Evolutionary conservation across 2,797 vertebrate genomes (phyloP).

Genomic region (Pseudochromis fuscus): DNA sequence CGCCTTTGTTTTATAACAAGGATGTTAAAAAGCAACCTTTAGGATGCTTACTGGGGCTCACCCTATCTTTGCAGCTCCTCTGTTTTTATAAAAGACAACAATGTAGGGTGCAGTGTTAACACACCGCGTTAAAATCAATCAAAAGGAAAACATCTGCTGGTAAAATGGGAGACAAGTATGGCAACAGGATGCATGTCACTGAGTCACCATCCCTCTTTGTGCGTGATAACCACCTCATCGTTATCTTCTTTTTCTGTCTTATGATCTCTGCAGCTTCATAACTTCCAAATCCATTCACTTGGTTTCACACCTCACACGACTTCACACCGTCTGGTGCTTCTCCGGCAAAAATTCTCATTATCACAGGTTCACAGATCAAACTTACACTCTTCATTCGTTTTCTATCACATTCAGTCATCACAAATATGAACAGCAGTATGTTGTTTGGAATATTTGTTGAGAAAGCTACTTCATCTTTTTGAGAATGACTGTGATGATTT

Average conservation of each 20-base stretch:
- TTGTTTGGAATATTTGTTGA: slow-evolving; percentile 18
- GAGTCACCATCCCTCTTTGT: slow-evolving; percentile 13
- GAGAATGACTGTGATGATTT: slow-evolving; percentile 1
- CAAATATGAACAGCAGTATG: slow-evolving; percentile 13
- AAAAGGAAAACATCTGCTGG: slow-evolving; percentile 13
- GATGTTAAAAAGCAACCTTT: slow-evolving; percentile 62
- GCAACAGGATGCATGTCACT: slow-evolving; percentile 17
- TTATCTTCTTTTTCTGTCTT: slow-evolving; percentile 1
- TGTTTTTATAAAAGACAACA: slow-evolving; percentile 62
- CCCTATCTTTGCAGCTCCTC: slow-evolving; percentile 52
- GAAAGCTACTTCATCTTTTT: not conserved
- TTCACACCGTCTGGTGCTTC: slow-evolving; percentile 19
- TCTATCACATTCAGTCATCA: slow-evolving; percentile 17
- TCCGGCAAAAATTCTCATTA: slow-evolving; percentile 3
- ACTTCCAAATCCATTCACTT: slow-evolving; percentile 7
- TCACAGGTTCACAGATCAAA: slow-evolving; percentile 25
- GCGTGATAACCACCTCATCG: slow-evolving; percentile 1
- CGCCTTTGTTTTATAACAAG: slow-evolving; percentile 73
- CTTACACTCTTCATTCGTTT: slow-evolving; percentile 23
- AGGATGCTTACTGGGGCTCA: slow-evolving; percentile 38
- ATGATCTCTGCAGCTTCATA: not conserved
- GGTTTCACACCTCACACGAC: slow-evolving; percentile 22
- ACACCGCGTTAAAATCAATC: slow-evolving; percentile 45
- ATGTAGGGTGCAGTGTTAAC: slow-evolving; percentile 36
- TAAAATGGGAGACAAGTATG: slow-evolving; percentile 16